A percentile compares a stretch with the other conserved stretches of the same genome.
These are phyloP conservation scores for Pectinophora gossypiella DNA, from an alignment of 1,140 invertebrate species.

Conservation along the genomic window DNA sequence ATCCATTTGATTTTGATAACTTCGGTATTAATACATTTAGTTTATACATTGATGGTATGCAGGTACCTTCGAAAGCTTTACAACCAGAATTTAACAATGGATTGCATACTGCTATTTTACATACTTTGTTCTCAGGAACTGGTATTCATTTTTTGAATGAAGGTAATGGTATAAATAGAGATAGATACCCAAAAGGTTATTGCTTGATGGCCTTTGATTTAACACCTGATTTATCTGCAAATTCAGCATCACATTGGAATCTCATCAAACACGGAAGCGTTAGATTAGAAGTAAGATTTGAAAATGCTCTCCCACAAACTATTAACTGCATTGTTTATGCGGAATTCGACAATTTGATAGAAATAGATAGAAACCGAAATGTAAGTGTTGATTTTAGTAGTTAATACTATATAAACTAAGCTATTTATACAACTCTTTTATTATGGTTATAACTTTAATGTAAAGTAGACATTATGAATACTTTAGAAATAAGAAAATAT, in stretches of 20 bases:
- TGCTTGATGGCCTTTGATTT: not conserved
- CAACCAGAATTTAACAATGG: not conserved
- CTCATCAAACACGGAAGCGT: not conserved
- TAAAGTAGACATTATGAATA: not conserved
- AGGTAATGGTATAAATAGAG: not conserved
- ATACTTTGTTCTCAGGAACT: slow-evolving; percentile 53
- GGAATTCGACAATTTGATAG: not conserved
- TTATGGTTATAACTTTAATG: not conserved
- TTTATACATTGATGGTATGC: slow-evolving; percentile 43
- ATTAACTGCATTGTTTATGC: not conserved
- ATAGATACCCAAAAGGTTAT: not conserved
- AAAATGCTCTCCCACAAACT: not conserved
- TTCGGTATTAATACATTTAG: slow-evolving; percentile 40
- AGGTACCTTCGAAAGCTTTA: slow-evolving; percentile 21
- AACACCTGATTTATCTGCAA: not conserved
- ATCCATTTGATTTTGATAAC: slow-evolving; percentile 52
- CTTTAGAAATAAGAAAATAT: not conserved
- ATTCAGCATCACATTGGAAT: not conserved
- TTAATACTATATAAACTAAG: not conserved
- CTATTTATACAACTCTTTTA: not conserved
- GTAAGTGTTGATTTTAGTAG: not conserved
- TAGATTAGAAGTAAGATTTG: not conserved
- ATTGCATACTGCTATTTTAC: slow-evolving; percentile 22
- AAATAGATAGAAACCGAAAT: not conserved
- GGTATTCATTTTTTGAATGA: slow-evolving; percentile 7